Conservation (phyloP, 1,140 invertebrate genomes). For the Drosophila lacertosa region DNA sequence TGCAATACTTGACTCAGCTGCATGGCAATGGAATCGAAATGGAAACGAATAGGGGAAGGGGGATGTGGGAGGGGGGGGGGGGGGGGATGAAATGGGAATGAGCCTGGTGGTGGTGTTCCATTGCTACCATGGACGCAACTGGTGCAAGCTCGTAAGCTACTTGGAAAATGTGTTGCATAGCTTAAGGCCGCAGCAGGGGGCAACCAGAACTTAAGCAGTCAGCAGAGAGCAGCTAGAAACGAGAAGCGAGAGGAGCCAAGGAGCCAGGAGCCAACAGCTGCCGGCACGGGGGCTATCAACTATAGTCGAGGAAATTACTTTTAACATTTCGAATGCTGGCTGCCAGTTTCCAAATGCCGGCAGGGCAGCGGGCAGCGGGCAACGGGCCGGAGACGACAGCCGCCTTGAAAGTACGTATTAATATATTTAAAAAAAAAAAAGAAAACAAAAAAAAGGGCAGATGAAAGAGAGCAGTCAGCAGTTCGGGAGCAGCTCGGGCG, state of each 20-base stretch:
- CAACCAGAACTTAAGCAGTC: constrained; percentile 14
- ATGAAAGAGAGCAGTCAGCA: constrained; percentile 29
- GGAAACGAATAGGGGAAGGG: not conserved
- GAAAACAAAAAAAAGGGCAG: constrained; percentile 3
- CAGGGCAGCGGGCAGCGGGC: not conserved
- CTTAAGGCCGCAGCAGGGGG: constrained; percentile 43
- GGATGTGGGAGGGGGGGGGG: not conserved
- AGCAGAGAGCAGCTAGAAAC: too few relatives aligned
- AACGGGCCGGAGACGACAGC: constrained; percentile 23
- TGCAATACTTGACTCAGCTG: constrained; percentile 22
- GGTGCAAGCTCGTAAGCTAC: constrained; percentile 57
- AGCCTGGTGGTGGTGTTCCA: constrained; percentile 26
- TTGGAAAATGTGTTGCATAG: constrained; percentile 72
- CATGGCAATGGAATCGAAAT: not conserved
- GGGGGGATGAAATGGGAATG: not conserved
- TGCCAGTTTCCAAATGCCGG: constrained; percentile 2
- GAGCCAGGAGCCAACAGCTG: constrained; percentile 23
- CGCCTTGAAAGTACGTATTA: constrained; percentile 64
- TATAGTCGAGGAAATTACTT: constrained; percentile 78
- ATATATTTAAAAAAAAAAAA: constrained; percentile 42
- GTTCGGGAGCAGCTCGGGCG: not conserved
- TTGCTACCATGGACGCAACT: constrained; percentile 48
- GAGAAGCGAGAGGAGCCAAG: too few relatives aligned
- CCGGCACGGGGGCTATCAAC: constrained; percentile 60
- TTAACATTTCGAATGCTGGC: constrained; percentile 73